Evolutionary conservation across 2,888 invertebrate genomes (phyloP), one percentile per base, ranked within the genome.

Genomic region (Dynastes grantii): DNA sequence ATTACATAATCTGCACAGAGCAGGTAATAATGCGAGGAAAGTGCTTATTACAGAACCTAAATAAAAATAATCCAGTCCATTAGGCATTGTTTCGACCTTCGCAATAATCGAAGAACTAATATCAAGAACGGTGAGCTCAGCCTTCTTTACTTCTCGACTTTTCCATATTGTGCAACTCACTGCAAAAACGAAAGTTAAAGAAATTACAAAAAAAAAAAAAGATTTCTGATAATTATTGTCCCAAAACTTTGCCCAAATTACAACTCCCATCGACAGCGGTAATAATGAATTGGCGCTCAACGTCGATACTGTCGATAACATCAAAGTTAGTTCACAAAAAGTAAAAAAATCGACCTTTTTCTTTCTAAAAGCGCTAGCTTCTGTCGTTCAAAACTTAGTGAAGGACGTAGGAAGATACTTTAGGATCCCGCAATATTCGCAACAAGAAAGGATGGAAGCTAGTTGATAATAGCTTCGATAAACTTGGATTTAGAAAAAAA

Each of bases 81-180:
- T 94, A 0, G 94, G 93, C 90, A 94, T 93, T 27, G 92, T 91
- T 84, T 98, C 98, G 2, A 98, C 98, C 83, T 96, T 94, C 82
- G 95, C 95, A 82, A 98, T 98, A 85, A 98, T 98, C 81, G 95
- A 95, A 85, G 97, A 97, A 86, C 97, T 97, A 84, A 98, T 98
- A 89, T 98, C 98, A 79, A 98, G 91, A 2, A 97, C 97, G 0
- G 97, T 97, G 82, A 98, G 91, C 88, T 98, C 97, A 0, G 97
- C 96, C 87, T 98, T 98, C 85, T 97, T 95, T 32, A 96, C 94
- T 81, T 97, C 97, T 6, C 95, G 93, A 45, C 93, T 93, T 86
- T 97, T 97, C 98, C 98, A 98, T 89, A 98, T 95, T 71, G 97
- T 96, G 87, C 98, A 98, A 85, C 96, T 97, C 80, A 98, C 98